Evolutionary conservation across 2,888 invertebrate species (phyloP).

Genomic region (Drosophila kambysellisi): DNA sequence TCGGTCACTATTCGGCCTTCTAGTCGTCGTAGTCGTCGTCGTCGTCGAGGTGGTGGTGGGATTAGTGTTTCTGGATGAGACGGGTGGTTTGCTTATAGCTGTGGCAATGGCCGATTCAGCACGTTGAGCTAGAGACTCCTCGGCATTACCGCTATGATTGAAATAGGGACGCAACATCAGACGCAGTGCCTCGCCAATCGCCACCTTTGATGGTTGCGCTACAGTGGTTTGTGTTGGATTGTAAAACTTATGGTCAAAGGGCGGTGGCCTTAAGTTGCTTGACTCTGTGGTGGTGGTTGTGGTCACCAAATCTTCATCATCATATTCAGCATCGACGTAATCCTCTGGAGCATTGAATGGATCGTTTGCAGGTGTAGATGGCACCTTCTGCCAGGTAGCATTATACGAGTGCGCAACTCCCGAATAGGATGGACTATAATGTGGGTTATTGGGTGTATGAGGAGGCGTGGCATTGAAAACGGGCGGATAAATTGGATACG

Average conservation of each 20-base stretch:
- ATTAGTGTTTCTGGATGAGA: neutral
- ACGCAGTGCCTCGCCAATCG: conserved; percentile 81
- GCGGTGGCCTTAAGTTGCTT: conserved; percentile 44
- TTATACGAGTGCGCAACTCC: conserved; percentile 81
- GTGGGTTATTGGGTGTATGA: conserved; percentile 64
- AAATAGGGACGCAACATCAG: conserved; percentile 81
- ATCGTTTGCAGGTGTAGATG: conserved; percentile 30
- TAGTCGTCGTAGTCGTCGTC: conserved; percentile 38
- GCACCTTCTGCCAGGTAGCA: conserved; percentile 67
- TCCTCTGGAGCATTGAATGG: conserved; percentile 42
- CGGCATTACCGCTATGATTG: conserved; percentile 78
- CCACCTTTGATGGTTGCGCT: conserved; percentile 42
- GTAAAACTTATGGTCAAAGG: conserved; percentile 73
- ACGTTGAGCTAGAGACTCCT: conserved; percentile 67
- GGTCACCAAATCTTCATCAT: conserved; percentile 28
- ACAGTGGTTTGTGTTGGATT: conserved; percentile 34
- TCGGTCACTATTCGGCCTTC: conserved; percentile 12
- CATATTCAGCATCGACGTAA: conserved; percentile 36
- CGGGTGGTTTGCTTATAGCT: conserved; percentile 57
- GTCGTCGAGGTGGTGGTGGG: neutral
- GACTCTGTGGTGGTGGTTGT: conserved; percentile 44
- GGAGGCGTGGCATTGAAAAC: conserved; percentile 59
- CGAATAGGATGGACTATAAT: conserved; percentile 82
- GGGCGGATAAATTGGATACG: conserved; percentile 70
- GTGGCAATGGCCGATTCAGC: conserved; percentile 82